These are phyloP conservation scores for Ricordea florida DNA, from an alignment of 92 coral and sea anemone genomes.

Conservation along the genomic window DNA sequence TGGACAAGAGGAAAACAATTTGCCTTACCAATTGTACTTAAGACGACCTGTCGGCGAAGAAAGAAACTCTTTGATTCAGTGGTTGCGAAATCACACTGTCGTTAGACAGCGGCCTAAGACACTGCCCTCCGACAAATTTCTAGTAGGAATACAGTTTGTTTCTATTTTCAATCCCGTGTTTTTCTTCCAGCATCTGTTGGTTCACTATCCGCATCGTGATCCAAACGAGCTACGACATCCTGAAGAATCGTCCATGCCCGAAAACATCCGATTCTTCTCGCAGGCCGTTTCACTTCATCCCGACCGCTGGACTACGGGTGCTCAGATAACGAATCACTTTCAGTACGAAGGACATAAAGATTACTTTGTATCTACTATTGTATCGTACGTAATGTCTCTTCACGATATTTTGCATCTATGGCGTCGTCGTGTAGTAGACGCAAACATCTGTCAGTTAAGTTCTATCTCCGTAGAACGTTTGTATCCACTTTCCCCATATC, in stretches of 20 bases:
- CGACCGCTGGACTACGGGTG: neutral
- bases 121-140: neutral
- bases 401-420: too few relatives aligned
- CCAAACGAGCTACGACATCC: neutral
- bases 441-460: too few relatives aligned
- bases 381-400: too few relatives aligned
- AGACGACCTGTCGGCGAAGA: neutral
- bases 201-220: neutral
- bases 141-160: neutral
- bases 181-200: neutral
- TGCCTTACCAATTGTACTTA: too few relatives aligned
- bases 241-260: neutral
- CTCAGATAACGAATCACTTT: too few relatives aligned
- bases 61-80: neutral
- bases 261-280: neutral
- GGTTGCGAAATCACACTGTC: neutral
- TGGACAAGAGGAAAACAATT: too few relatives aligned
- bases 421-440: too few relatives aligned
- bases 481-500: too few relatives aligned
- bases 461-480: too few relatives aligned
- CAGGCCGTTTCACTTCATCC: neutral
- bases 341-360: too few relatives aligned
- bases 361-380: too few relatives aligned
- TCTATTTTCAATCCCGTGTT: too few relatives aligned
- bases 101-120: neutral